These are phyloP conservation scores for Batillaria attramentaria DNA, from an alignment of 1,140 invertebrate species.

Conservation along the genomic window DNA sequence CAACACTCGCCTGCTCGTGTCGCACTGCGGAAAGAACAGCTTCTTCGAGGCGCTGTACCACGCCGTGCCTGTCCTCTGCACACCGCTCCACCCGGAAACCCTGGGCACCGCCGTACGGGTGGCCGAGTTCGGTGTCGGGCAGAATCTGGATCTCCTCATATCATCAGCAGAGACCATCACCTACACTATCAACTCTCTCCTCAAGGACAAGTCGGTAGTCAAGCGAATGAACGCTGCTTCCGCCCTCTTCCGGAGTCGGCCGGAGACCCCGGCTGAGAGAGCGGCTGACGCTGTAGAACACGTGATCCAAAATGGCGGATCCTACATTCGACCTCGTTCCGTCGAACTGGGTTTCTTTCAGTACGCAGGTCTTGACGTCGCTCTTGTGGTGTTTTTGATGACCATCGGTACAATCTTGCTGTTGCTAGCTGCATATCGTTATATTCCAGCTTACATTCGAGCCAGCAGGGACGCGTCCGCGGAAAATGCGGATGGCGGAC, in stretches of 20 bases:
- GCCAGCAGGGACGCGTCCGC: not conserved
- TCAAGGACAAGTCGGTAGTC: constrained; percentile 35
- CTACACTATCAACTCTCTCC: constrained; percentile 34
- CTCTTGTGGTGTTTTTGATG: constrained; percentile 7
- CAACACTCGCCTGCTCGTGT: constrained; percentile 51
- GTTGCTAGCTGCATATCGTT: not conserved
- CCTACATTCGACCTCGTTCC: constrained; percentile 42
- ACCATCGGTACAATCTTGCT: not conserved
- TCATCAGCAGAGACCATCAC: constrained; percentile 33
- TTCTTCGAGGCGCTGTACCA: constrained; percentile 55
- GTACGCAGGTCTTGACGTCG: constrained; percentile 27
- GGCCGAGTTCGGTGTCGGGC: constrained; percentile 37
- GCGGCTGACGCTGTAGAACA: constrained; percentile 50
- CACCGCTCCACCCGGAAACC: constrained; percentile 81
- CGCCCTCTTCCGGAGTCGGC: constrained; percentile 41
- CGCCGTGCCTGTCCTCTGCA: constrained; percentile 73
- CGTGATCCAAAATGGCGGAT: constrained; percentile 52
- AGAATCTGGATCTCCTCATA: constrained; percentile 28
- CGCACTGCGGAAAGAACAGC: constrained; percentile 58
- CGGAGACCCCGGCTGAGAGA: constrained; percentile 37
- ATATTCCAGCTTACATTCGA: not conserved
- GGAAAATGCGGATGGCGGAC: not conserved
- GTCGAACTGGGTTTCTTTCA: constrained; percentile 35
- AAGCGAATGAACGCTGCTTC: constrained; percentile 47
- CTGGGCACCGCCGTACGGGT: constrained; percentile 64